Base-by-base conservation (phyloP, 2,113 vertebrate species). In the Lichenostomus cassidix region DNA sequence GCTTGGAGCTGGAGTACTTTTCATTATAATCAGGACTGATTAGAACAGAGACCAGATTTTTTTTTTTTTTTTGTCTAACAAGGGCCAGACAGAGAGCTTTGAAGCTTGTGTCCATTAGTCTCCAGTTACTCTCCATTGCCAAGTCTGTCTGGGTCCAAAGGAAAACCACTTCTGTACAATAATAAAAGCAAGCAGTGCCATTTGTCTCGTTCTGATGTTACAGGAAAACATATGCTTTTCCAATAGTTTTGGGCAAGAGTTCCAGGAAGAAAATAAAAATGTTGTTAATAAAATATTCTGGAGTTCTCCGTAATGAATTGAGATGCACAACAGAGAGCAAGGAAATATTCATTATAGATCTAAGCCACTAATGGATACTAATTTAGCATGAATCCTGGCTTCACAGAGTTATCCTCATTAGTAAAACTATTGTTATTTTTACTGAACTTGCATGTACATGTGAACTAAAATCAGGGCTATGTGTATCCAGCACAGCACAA, bases 41-140 rank as follows among this genome's bases (percentile, higher is more conserved):
- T 75, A 92, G 76, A 95, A 94, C 64, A 95, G 23, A 79, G 21
- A 49, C 15, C 11, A 75, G n/a, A 29, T 22, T 35, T 75, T 64
- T 93, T 24, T 60, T 81, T 95, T n/a, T 74, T 73, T 73, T 83
- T 22, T 41, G 69, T 41, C 58, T 41, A 84, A 55, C 44, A 50
- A 86, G 56, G 42, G 35, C 58, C 21, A 85, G 47, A 78, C n/a
- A 91, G 76, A 93, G 92, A 80, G 82, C 70, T 92, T 44, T 95
- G 89, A 96, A 92, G 64, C 87, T 80, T 27, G 37, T 55, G n/a
- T 62, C 52, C 65, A 77, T 95, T 91, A 93, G 58, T 91, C 71
- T 96, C 44, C 79, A 74, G 62, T 31, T 74, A 87, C 79, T 62
- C 52, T 65, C 58, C 77, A 82, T 82, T 91, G 96, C 70, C 95